Percentiles rank a stretch among this genome's conserved stretches.
phyloP scores from a whole-genome alignment of 2,113 vertebrate species.

The Sinocyclocheilus anophthalmus region DNA sequence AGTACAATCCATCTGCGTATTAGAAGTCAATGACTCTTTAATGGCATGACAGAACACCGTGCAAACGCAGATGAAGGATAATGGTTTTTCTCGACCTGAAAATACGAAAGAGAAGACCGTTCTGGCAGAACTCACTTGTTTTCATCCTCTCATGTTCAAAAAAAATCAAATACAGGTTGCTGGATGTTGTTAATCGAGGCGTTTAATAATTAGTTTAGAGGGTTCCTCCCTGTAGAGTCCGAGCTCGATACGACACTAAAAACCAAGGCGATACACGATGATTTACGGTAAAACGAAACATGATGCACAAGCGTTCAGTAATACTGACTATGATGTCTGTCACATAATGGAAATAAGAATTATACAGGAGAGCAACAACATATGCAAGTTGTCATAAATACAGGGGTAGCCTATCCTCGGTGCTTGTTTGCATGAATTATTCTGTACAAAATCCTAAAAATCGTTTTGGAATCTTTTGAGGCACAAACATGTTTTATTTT shows the following conservation, averaged over 20 bases:
- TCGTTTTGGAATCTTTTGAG: too few relatives aligned
- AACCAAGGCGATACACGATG: neutral
- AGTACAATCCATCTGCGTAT: neutral
- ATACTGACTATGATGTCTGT: neutral
- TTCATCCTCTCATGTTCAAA: neutral
- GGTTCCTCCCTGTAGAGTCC: neutral
- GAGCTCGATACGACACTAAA: neutral
- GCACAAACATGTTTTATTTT: too few relatives aligned
- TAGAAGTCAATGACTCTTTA: neutral
- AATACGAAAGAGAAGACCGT: neutral
- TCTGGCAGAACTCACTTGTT: neutral
- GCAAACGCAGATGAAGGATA: neutral
- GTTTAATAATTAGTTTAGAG: too few relatives aligned
- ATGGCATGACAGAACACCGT: neutral
- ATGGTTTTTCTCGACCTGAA: neutral
- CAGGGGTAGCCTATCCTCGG: too few relatives aligned
- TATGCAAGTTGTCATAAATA: too few relatives aligned
- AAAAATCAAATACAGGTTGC: neutral
- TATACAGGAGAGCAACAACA: too few relatives aligned
- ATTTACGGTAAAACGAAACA: slow-evolving; percentile 69
- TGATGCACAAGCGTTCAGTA: slow-evolving; percentile 63
- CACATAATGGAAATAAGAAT: neutral
- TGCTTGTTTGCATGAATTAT: too few relatives aligned
- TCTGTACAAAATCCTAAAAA: too few relatives aligned
- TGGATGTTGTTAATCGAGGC: neutral